Conservation (phyloP, 2,888 invertebrate genomes). For the Volucella inflata region DNA sequence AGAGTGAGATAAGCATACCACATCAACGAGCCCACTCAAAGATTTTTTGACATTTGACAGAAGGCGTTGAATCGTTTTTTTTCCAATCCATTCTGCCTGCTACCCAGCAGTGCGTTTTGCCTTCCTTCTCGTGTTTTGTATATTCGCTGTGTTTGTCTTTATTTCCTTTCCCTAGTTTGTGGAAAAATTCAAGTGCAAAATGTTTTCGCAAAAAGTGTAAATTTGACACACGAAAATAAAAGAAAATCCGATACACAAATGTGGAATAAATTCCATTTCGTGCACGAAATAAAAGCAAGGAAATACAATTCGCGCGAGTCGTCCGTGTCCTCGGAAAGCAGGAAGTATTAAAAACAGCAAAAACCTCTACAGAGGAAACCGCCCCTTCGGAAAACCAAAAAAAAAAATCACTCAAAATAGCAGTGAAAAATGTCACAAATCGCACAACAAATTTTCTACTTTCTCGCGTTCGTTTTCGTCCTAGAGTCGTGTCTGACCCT, state of each 20-base stretch:
- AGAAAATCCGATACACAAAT: not conserved
- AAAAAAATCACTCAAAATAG: constrained; percentile 4
- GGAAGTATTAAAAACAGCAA: constrained; percentile 33
- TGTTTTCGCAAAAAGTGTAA: constrained; percentile 30
- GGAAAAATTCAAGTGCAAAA: constrained; percentile 40
- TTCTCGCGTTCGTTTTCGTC: constrained; percentile 64
- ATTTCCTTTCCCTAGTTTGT: not conserved
- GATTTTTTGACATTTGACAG: constrained; percentile 61
- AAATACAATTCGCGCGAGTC: constrained; percentile 24
- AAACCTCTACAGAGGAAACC: constrained; percentile 61
- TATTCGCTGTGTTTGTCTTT: constrained; percentile 27
- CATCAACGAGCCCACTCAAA: constrained; percentile 6
- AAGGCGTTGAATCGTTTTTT: constrained; percentile 51
- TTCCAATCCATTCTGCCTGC: constrained; percentile 46
- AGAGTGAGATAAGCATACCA: constrained; percentile 42
- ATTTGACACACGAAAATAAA: not conserved
- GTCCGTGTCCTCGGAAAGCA: constrained; percentile 21
- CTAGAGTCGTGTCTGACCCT: constrained; percentile 61
- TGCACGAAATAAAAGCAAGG: not conserved
- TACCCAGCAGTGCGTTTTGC: constrained; percentile 52
- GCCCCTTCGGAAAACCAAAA: constrained; percentile 54
- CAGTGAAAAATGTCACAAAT: constrained; percentile 68
- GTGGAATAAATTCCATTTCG: not conserved
- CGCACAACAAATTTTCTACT: constrained; percentile 68
- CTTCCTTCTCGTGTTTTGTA: constrained; percentile 56